Evolutionary conservation across 2,797 vertebrate genomes (phyloP).

Genomic region (Huso huso): DNA sequence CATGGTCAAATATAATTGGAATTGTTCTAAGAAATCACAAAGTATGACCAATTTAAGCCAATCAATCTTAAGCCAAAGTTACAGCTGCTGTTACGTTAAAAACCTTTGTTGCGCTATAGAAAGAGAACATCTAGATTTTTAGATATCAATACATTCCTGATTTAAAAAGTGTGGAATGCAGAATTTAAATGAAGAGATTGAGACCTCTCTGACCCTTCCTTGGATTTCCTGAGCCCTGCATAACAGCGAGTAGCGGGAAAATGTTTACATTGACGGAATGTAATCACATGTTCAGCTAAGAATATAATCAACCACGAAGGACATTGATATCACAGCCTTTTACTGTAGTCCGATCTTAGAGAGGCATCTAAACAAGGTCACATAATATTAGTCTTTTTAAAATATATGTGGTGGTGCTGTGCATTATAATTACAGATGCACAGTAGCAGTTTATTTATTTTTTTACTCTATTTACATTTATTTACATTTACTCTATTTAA

Average conservation of each 20-base stretch:
- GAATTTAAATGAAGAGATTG: not conserved
- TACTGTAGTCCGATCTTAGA: not conserved
- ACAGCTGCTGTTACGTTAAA: not conserved
- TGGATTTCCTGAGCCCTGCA: not conserved
- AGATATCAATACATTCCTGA: too few species aligned
- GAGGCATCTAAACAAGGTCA: not conserved
- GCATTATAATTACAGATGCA: too few species aligned
- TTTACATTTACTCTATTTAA: too few species aligned
- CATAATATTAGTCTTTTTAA: too few species aligned
- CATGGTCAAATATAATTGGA: not conserved
- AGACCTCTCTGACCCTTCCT: not conserved
- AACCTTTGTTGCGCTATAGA: not conserved
- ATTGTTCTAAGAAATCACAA: slow-evolving; percentile 3
- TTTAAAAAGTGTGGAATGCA: not conserved
- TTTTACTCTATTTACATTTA: too few species aligned
- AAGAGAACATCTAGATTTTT: too few species aligned
- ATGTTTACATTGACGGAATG: not conserved
- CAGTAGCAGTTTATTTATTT: too few species aligned
- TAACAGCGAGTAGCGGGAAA: not conserved
- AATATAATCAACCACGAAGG: not conserved
- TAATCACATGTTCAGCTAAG: not conserved
- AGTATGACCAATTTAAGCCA: slow-evolving; percentile 22
- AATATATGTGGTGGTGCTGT: too few species aligned
- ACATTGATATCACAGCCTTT: not conserved
- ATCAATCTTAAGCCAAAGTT: too few species aligned